phyloP scores from a whole-genome alignment of 1,140 invertebrate species.

The Plutomurus gul region DNA sequence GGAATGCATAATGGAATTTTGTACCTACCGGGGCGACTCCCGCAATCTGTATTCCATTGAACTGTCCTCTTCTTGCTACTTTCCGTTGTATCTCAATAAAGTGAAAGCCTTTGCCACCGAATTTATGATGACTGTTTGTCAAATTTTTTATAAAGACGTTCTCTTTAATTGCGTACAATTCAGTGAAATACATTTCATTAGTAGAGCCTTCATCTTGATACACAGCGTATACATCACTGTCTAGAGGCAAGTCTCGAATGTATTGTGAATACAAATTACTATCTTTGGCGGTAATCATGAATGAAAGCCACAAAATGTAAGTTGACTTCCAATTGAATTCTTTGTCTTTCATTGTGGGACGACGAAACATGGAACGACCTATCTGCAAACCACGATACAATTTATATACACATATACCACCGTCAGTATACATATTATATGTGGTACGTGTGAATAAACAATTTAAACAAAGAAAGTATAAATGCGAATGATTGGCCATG shows the following conservation, averaged over 20 bases:
- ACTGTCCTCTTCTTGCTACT: not conserved
- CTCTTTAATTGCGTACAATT: not conserved
- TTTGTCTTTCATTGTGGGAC: not conserved
- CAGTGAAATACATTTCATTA: not conserved
- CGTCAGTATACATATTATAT: too few relatives aligned
- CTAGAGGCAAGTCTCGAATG: not conserved
- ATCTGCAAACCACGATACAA: not conserved
- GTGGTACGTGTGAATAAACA: too few relatives aligned
- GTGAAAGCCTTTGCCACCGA: not conserved
- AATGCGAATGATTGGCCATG: too few relatives aligned
- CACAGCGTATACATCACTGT: not conserved
- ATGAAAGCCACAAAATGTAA: not conserved
- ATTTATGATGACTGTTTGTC: not conserved
- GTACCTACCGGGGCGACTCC: slow-evolving; percentile 1
- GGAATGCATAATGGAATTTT: not conserved
- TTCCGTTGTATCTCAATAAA: not conserved
- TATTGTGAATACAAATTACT: not conserved
- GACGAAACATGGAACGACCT: too few relatives aligned
- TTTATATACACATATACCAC: too few relatives aligned
- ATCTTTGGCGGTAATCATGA: not conserved
- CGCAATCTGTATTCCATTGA: not conserved
- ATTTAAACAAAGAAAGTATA: too few relatives aligned
- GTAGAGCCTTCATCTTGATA: not conserved
- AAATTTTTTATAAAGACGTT: not conserved
- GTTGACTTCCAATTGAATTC: not conserved